phyloP scores from a whole-genome alignment of 1,140 invertebrate genomes.

The Hycleus phaleratus region DNA sequence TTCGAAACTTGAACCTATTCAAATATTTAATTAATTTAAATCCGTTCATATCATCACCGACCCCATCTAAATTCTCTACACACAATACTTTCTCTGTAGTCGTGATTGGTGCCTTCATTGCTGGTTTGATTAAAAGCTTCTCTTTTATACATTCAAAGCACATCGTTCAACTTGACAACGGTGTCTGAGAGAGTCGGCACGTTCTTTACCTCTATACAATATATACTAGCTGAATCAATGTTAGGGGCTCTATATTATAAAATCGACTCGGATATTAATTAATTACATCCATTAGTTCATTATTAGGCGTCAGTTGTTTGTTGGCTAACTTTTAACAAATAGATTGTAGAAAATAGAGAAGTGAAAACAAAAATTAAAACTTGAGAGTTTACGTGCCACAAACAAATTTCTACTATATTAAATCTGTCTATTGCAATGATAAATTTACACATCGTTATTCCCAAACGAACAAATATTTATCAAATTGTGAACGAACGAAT shows the following conservation, averaged over 20 bases:
- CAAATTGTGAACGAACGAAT: no score
- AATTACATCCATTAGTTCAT: slow-evolving; percentile 6
- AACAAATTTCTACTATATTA: no score
- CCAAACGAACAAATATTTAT: no score
- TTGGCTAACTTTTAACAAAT: no score
- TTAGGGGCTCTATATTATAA: slow-evolving; percentile 1
- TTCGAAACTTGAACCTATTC: slow-evolving; percentile 18
- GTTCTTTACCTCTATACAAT: slow-evolving; percentile 8
- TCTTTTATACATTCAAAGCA: slow-evolving; percentile 18
- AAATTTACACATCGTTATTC: no score
- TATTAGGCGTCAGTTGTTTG: neutral
- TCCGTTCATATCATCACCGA: slow-evolving; percentile 12
- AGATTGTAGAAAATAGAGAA: no score
- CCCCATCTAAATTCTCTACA: no score
- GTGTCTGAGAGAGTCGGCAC: slow-evolving; percentile 3
- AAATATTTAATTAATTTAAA: slow-evolving; percentile 23
- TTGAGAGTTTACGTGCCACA: no score
- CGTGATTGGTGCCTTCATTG: no score
- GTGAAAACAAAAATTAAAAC: no score
- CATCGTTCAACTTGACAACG: slow-evolving; percentile 12
- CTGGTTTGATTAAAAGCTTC: slow-evolving; percentile 15
- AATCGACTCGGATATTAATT: slow-evolving; percentile 10
- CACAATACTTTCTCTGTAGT: no score
- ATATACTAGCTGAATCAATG: slow-evolving; percentile 6
- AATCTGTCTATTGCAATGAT: no score